phyloP scores from a whole-genome alignment of 2,113 vertebrate genomes.

The Alligator sinensis region DNA sequence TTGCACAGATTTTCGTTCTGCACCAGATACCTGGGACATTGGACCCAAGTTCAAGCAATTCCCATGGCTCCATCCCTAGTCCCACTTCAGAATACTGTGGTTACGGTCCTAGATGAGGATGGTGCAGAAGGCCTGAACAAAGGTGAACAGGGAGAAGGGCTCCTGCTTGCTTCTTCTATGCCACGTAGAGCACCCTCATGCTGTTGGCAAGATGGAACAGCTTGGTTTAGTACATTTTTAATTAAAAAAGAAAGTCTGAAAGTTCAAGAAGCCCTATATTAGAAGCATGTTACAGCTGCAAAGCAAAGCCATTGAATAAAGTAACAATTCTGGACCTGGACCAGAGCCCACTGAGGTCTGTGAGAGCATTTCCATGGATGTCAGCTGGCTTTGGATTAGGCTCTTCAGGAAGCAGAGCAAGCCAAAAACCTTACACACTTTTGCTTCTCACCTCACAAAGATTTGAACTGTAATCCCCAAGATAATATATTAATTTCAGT shows the following conservation, averaged over 20 bases:
- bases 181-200: neutral
- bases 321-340: neutral
- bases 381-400: neutral
- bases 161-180: neutral
- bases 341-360: neutral
- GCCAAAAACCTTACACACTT: neutral
- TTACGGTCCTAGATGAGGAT: neutral
- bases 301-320: neutral
- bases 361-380: fast-evolving
- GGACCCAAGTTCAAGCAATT: neutral
- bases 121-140: neutral
- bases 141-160: neutral
- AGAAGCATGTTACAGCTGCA: neutral
- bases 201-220: neutral
- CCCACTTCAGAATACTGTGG: neutral
- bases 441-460: neutral
- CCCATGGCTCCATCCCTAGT: neutral
- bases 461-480: fast-evolving
- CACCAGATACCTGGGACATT: neutral
- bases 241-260: neutral
- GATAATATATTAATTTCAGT: neutral
- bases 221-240: neutral
- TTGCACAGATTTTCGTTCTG: neutral
- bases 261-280: neutral
- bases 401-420: neutral